phyloP scores from a whole-genome alignment of 2,113 vertebrate genomes.

The Channa argus region DNA sequence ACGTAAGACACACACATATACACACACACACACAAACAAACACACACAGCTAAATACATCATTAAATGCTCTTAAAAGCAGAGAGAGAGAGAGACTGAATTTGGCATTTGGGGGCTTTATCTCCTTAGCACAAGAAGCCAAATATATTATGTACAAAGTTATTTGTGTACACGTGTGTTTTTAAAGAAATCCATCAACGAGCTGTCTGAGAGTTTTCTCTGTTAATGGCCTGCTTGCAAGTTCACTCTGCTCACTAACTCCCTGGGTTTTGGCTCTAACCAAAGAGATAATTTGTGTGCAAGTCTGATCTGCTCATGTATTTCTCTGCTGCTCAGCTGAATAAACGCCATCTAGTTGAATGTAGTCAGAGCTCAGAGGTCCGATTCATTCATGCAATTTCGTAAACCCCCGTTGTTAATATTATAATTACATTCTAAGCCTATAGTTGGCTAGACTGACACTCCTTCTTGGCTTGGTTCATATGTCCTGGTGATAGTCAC shows the following conservation, averaged over 20 bases:
- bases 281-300: conserved; percentile 38
- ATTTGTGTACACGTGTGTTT: neutral
- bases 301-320: conserved; percentile 17
- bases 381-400: neutral
- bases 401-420: neutral
- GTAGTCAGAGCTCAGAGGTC: conserved; percentile 16
- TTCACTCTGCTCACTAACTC: neutral
- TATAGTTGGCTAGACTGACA: neutral
- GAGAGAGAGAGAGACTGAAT: conserved; percentile 7
- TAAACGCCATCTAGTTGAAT: neutral
- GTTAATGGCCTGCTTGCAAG: neutral
- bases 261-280: conserved; percentile 13
- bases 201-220: neutral
- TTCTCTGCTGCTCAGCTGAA: neutral
- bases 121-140: neutral
- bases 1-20: conserved; percentile 5
- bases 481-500: neutral
- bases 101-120: neutral
- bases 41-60: conserved; percentile 31
- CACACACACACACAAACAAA: conserved; percentile 33
- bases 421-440: conserved; percentile 8
- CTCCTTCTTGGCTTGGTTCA: neutral
- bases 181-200: neutral
- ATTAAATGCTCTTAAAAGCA: conserved; percentile 17
- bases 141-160: neutral